Evolutionary conservation across 2,797 vertebrate species (phyloP).

Genomic region (Sternotherus odoratus): DNA sequence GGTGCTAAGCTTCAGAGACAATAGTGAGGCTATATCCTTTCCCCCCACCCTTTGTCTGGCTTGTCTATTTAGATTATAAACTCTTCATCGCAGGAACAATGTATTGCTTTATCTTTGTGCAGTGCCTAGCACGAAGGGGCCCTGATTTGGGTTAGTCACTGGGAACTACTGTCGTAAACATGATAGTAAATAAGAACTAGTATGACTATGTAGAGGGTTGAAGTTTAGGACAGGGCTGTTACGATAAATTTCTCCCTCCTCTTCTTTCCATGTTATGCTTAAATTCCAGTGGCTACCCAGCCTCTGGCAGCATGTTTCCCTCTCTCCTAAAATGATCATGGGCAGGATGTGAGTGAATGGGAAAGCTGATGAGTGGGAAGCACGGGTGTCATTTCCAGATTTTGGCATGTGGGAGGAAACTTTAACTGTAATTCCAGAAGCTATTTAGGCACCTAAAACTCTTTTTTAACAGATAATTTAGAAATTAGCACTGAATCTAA

Average conservation of each 20-base stretch:
- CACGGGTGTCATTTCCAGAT: too few relatives aligned
- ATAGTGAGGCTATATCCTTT: background rate
- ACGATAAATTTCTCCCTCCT: background rate
- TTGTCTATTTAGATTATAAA: background rate
- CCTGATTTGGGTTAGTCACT: background rate
- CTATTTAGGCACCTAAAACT: too few relatives aligned
- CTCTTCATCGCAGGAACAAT: too few relatives aligned
- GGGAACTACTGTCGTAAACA: accelerated
- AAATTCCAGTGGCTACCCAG: background rate
- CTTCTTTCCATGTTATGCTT: background rate
- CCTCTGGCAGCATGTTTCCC: background rate
- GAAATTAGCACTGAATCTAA: too few relatives aligned
- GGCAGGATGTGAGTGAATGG: background rate
- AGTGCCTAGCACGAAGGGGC: background rate
- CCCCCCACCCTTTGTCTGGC: too few relatives aligned
- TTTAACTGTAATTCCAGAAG: too few relatives aligned
- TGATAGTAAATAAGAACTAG: background rate
- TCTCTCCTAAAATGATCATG: too few relatives aligned
- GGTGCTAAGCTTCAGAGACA: background rate
- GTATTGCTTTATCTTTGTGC: background rate
- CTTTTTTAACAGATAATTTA: too few relatives aligned
- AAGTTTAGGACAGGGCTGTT: background rate
- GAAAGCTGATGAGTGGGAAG: background rate
- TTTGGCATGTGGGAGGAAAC: too few relatives aligned
- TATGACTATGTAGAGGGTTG: accelerated